Percentiles rank a stretch among this genome's conserved stretches.
These are phyloP conservation scores for Cygnus buccinator DNA, from an alignment of 2,113 vertebrate genomes.

Conservation along the genomic window DNA sequence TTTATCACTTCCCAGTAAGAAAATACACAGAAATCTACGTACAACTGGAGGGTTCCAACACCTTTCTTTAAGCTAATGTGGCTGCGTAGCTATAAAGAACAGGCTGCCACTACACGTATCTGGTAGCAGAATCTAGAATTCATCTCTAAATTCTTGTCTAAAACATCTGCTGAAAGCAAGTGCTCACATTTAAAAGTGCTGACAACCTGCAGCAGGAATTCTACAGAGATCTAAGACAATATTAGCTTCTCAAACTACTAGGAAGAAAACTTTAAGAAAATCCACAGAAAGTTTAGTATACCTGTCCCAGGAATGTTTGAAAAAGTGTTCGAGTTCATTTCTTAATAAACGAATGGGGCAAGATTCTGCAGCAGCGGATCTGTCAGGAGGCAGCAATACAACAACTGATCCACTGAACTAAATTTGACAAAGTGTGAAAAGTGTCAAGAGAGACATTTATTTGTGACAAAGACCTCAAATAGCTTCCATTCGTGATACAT, in stretches of 20 bases:
- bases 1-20: neutral
- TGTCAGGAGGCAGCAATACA: neutral
- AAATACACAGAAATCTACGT: neutral
- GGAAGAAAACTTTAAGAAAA: neutral
- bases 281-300: neutral
- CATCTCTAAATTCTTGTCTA: neutral
- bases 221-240: neutral
- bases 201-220: neutral
- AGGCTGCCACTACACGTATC: neutral
- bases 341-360: neutral
- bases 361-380: neutral
- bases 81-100: neutral
- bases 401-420: neutral
- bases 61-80: neutral
- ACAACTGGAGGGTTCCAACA: neutral
- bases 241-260: neutral
- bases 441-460: neutral
- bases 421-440: neutral
- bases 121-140: neutral
- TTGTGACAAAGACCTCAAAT: neutral
- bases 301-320: neutral
- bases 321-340: conserved; percentile 11
- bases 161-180: neutral
- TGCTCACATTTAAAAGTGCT: neutral
- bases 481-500: neutral